Percentiles rank a stretch among this genome's conserved stretches.
Conservation (phyloP, 2,113 vertebrate genomes). For the Scopus umbretta region DNA sequence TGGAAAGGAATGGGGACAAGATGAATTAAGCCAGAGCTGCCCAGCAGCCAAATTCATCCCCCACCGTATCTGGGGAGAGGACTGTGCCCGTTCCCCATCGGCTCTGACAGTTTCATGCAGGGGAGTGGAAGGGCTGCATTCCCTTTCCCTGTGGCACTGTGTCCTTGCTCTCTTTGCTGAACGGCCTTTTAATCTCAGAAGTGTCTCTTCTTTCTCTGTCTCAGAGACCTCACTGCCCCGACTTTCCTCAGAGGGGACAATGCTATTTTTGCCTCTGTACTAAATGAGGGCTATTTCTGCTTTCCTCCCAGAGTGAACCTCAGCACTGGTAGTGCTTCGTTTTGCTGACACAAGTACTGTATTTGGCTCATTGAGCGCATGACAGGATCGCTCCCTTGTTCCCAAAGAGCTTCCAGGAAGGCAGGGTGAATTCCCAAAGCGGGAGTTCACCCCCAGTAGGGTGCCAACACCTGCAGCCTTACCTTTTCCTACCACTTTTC, state of each 20-base stretch:
- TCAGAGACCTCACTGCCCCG: neutral
- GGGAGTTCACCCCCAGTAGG: neutral
- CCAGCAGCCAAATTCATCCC: neutral
- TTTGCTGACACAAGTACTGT: conserved; percentile 52
- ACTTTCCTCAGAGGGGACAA: neutral
- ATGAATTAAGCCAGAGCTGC: neutral
- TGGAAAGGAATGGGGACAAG: neutral
- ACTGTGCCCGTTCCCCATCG: neutral
- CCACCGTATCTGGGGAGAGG: fast-evolving
- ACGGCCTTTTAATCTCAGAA: neutral
- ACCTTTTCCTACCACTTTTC: neutral
- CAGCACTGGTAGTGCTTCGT: neutral
- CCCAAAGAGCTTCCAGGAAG: neutral
- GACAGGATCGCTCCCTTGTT: neutral
- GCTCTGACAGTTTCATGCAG: neutral
- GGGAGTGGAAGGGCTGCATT: neutral
- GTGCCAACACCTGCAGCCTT: neutral
- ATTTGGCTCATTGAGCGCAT: neutral
- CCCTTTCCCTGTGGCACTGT: neutral
- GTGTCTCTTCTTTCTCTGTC: neutral
- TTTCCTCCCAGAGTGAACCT: conserved; percentile 5
- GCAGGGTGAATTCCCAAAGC: neutral
- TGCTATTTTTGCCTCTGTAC: neutral
- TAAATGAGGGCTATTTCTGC: neutral
- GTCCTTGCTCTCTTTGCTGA: neutral